Conservation (phyloP, 2,797 vertebrate species). For the Tenualosa thibaudeaui region DNA sequence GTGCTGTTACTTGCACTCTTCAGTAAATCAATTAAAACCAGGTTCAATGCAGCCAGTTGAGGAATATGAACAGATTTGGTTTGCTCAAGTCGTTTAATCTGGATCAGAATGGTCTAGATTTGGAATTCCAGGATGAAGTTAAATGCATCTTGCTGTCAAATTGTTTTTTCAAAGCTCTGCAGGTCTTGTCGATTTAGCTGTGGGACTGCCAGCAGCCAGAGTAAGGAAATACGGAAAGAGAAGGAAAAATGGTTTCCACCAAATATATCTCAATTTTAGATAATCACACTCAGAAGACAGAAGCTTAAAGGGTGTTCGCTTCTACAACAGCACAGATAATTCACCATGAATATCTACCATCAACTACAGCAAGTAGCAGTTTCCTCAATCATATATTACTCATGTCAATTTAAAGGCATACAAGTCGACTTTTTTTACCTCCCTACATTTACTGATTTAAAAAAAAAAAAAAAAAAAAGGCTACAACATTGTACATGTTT, state of each 20-base stretch:
- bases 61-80: no score
- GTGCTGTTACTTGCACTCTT: no score
- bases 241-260: neutral
- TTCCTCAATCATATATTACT: neutral
- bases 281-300: neutral
- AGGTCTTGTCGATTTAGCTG: neutral
- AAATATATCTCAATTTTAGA: neutral
- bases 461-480: no score
- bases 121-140: no score
- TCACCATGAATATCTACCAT: neutral
- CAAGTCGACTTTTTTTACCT: no score
- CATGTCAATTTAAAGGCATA: neutral
- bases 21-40: no score
- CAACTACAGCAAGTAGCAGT: neutral
- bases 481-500: no score
- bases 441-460: no score
- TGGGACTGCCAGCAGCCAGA: neutral
- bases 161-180: neutral
- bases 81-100: no score
- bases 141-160: no score
- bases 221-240: neutral
- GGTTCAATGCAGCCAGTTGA: no score
- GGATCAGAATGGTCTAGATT: no score
- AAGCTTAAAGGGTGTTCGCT: neutral
- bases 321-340: neutral